Evolutionary conservation across 2,113 vertebrate species (phyloP), one percentile per base, ranked within the genome.

Genomic region (Dipodomys merriami): DNA sequence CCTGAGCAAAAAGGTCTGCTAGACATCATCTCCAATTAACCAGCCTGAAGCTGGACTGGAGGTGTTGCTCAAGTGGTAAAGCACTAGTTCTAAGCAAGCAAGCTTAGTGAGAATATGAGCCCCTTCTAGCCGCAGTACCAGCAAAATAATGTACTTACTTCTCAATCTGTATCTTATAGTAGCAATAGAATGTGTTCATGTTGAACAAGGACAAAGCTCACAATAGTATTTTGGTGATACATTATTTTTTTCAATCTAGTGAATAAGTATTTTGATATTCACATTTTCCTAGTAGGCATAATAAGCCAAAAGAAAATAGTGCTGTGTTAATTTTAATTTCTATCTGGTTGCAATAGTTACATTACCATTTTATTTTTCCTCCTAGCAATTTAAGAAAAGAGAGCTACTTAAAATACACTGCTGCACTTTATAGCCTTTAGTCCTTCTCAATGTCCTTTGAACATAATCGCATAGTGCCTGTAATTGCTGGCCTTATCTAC

Each of bases 381-480:
- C 39, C 19, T 46, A 88, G 74, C 62, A 68, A 67, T 81, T 80
- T 68, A 73, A 88, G 67, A 69, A 76, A 46, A 87, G 18, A 83
- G 33, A 90, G 22, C 79, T 81, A 60, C 68, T 90, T 90, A 74
- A 93, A 86, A 91, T 77, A n/a, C 33, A 77, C 35, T 60, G 62
- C 57, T 53, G 13, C 25, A 23, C 29, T 92, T 92, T 25, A 53
- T 44, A 79, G 72, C 57, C 77, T 86, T 83, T 23, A 33, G 85
- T 22, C 69, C 35, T 92, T 94, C 44, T 46, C 67, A 62, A 18
- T 69, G 67, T 57, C 86, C 49, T 84, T 76, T 82, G 82, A 94
- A 86, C 73, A 68, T 62, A 62, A 73, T 68, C 46, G 44, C 22
- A 49, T 39, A 86, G 65, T 39, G 22, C 77, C 82, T 72, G 3